Base-by-base conservation (phyloP, 2,113 vertebrate genomes). In the Heliornis fulica region DNA sequence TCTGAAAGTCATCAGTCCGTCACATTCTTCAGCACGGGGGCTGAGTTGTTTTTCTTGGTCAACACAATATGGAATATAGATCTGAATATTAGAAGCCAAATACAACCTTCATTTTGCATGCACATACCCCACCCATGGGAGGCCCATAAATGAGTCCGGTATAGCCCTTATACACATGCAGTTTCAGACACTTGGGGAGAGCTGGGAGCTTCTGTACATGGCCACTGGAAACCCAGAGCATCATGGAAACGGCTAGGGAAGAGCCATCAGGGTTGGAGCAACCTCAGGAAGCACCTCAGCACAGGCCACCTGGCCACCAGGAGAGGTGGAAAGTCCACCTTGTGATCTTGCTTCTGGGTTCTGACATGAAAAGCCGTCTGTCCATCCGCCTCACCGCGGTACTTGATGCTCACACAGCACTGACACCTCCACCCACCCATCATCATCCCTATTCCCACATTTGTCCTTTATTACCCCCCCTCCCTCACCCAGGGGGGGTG, bases 41-140 rank as follows among this genome's bases (percentile, higher is more conserved):
- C 94, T 95, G 96, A 93, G 86, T 91, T 86, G 88, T 85, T 91
- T 95, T 94, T 93, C 96, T 96, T 90, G 94, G 72, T 96, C 92
- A 96, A 96, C 96, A 95, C 95, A 96, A 95, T 96, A 97, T 93
- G 94, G 90, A 96, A 96, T 96, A 96, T 96, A 96, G 94, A 94
- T 90, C 90, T 57, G 57, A 94, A 61, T 96, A 97, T 93, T 88
- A 96, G 94, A 96, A 97, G 96, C 96, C 96, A 97, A 96, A 96
- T 89, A 97, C 96, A 96, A 94, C 96, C 96, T 97, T 97, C 96
- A 96, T 95, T 96, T 97, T 96, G 96, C 96, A 97, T 97, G 96
- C 94, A 97, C 92, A 96, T 61, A 93, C 45, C 92, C 96, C 94
- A 45, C 86, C 72, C 28, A 90, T 13, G 2, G 96, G 95, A 94